Conservation (phyloP, 37 sponge, comb jelly and placozoan genomes). For the Cladorhizidae sp. region DNA sequence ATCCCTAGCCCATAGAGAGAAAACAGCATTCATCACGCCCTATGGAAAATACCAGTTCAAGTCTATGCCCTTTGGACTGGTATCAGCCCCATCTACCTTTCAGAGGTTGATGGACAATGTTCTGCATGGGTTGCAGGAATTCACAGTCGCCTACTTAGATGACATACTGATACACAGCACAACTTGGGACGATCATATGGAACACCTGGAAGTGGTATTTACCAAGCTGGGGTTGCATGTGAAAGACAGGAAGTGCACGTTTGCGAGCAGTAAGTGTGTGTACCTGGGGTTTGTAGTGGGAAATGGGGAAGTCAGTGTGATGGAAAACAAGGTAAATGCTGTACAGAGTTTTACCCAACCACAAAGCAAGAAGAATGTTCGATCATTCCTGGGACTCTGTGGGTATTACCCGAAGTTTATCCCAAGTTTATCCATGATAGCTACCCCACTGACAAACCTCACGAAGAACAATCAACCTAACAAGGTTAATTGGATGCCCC, state of each 20-base stretch:
- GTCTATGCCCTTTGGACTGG: constrained; percentile 12
- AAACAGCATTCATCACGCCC: constrained; percentile 2
- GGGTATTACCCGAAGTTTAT: not conserved
- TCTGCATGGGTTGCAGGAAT: not conserved
- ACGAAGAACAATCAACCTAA: not conserved
- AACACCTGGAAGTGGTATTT: not conserved
- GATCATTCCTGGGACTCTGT: not conserved
- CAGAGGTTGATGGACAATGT: not conserved
- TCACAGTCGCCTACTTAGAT: not conserved
- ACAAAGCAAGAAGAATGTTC: not conserved
- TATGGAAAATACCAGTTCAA: not conserved
- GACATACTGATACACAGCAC: not conserved
- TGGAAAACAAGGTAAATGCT: too few species aligned
- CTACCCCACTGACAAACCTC: not conserved
- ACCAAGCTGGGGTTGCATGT: not conserved
- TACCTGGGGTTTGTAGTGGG: too few species aligned
- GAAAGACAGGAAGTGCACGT: too few species aligned
- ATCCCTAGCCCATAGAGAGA: not conserved
- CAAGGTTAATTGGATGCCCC: not conserved
- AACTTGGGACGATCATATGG: not conserved
- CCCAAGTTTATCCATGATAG: not conserved
- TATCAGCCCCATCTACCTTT: not conserved
- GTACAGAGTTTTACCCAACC: too few species aligned
- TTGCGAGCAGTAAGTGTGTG: too few species aligned
- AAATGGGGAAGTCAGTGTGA: too few species aligned